Conservation (phyloP, 2,888 invertebrate species). For the Dione vanillae region DNA sequence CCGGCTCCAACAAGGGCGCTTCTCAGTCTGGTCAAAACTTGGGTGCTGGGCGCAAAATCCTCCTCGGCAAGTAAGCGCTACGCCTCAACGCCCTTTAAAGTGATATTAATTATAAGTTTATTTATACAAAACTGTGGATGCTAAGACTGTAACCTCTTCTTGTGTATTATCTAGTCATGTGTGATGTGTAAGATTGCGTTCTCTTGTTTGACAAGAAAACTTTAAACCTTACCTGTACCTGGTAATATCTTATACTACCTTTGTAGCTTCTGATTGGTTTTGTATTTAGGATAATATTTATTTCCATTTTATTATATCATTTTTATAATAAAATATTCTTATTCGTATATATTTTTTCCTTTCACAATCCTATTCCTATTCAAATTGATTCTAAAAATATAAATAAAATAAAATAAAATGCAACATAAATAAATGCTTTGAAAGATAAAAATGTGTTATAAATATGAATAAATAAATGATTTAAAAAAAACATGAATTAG, state of each 20-base stretch:
- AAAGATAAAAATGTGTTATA: too few relatives aligned
- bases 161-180: conserved; percentile 59
- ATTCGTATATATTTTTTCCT: conserved; percentile 45
- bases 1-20: conserved; percentile 98
- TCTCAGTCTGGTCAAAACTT: conserved; percentile 95
- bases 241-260: conserved; percentile 52
- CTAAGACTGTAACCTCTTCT: conserved; percentile 67
- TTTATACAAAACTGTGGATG: conserved; percentile 78
- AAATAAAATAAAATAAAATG: background rate
- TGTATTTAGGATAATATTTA: conserved; percentile 78
- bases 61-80: conserved; percentile 91
- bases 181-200: conserved; percentile 59
- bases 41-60: conserved; percentile 95
- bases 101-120: conserved; percentile 80
- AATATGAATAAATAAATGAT: too few relatives aligned
- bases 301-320: conserved; percentile 76
- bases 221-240: conserved; percentile 50
- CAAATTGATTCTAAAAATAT: background rate
- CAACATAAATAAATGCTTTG: too few relatives aligned
- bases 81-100: conserved; percentile 59
- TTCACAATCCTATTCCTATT: background rate
- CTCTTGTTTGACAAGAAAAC: conserved; percentile 52
- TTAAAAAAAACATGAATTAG: too few relatives aligned
- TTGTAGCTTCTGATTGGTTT: conserved; percentile 72
- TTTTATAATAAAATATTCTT: conserved; percentile 71